Base-by-base conservation (phyloP, 2,888 invertebrate genomes). In the Lithophane leautieri region DNA sequence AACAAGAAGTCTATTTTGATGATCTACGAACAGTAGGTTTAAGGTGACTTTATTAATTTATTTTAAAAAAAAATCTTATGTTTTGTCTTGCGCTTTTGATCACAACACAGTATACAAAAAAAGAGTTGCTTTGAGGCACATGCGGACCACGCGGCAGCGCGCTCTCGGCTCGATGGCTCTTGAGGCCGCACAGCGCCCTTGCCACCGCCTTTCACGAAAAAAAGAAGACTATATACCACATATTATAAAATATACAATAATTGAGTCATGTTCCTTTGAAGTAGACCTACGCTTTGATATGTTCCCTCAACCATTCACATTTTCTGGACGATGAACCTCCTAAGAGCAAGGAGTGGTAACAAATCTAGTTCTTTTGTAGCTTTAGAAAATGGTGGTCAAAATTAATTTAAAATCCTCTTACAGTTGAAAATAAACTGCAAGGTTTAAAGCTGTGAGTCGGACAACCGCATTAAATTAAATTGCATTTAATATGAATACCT, bases 141-240 rank as follows among this genome's bases (percentile, higher is more conserved):
- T 92, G 93, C 92, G 92, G 91, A 84, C 88, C 91, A n/a, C n/a
- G 86, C 71, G 90, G 91, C 84, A 85, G 89, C 90, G 85, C 86
- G 91, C 94, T 90, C 95, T 95, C 89, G 90, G 89, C 95, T 95
- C 88, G 91, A 96, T 94, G 94, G 91, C 94, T 88, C 95, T 96
- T 91, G 90, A 95, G 92, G 90, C 83, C 90, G 91, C 90, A 91
- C 89, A 91, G 92, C 91, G 89, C 93, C 91, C 93, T 93, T 90
- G 90, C 91, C 91, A 89, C 88, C 87, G 92, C 91, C 90, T 94
- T 94, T 93, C 93, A 94, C 87, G 88, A 90, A 86, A 91, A 93
- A 28, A 93, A 93, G 88, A 92, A 84, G 70, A 78, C 76, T 80
- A 76, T 88, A 88, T 84, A 62, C 79, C 82, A 86, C 76, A 78